phyloP scores from a whole-genome alignment of 2,113 vertebrate species.

The Gadus macrocephalus region DNA sequence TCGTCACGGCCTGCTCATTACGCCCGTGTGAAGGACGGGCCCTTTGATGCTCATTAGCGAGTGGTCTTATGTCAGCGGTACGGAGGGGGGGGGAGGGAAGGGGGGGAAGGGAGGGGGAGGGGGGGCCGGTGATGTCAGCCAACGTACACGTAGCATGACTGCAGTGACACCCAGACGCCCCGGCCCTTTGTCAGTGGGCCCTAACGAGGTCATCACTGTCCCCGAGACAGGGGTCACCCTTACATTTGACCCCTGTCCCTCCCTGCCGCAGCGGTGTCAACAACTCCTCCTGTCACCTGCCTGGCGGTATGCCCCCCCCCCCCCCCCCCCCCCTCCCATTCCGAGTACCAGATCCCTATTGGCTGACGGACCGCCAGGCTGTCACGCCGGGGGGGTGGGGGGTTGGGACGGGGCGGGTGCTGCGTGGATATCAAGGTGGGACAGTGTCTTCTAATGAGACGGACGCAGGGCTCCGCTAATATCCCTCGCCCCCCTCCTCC shows the following conservation, averaged over 20 bases:
- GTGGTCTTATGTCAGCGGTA: constrained; percentile 53
- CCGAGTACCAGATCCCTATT: constrained; percentile 70
- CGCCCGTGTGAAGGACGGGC: constrained; percentile 62
- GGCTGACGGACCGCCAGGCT: constrained; percentile 84
- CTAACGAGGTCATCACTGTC: constrained; percentile 76
- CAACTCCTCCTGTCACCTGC: constrained; percentile 65
- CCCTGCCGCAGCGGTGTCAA: constrained; percentile 67
- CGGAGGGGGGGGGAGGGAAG: constrained; percentile 35
- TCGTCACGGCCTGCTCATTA: constrained; percentile 69
- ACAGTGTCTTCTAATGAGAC: constrained; percentile 99
- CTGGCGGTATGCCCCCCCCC: constrained; percentile 13
- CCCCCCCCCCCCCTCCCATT: constrained; percentile 26
- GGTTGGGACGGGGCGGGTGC: too few relatives aligned
- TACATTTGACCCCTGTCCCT: constrained; percentile 77
- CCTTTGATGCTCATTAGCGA: constrained; percentile 71
- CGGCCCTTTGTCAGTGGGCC: constrained; percentile 68
- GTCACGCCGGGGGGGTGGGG: constrained; percentile 85
- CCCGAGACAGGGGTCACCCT: constrained; percentile 68
- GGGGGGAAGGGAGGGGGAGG: constrained; percentile 29
- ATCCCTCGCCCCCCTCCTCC: constrained; percentile 58
- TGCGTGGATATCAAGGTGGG: constrained; percentile 92
- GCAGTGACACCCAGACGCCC: constrained; percentile 63
- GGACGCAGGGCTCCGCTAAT: constrained; percentile 97
- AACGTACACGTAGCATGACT: constrained; percentile 65
- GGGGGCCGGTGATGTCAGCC: constrained; percentile 59